Percentiles rank a stretch among this genome's conserved stretches.
phyloP scores from a whole-genome alignment of 2,113 vertebrate genomes.

The Smithornis capensis region DNA sequence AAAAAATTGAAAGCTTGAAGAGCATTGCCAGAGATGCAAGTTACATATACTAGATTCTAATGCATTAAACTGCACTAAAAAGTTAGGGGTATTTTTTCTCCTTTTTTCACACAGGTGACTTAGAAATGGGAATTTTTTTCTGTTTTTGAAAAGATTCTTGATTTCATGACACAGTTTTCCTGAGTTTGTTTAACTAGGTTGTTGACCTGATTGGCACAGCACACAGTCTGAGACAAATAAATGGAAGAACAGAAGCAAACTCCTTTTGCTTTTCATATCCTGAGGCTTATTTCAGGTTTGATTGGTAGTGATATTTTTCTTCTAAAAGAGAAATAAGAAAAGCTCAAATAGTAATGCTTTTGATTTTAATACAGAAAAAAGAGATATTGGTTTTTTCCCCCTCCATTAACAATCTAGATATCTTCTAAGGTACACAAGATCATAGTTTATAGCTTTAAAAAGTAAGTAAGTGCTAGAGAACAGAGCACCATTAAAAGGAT shows the following conservation, averaged over 20 bases:
- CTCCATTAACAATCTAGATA: background rate
- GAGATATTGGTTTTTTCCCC: fast-evolving
- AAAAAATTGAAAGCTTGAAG: conserved; percentile 19
- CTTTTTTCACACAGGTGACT: background rate
- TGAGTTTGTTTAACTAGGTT: background rate
- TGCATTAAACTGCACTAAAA: conserved; percentile 25
- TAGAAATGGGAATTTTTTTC: background rate
- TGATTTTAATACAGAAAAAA: background rate
- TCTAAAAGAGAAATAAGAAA: background rate
- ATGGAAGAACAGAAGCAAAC: background rate
- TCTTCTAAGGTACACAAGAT: background rate
- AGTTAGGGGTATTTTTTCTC: background rate
- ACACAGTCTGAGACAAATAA: background rate
- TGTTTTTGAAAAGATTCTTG: background rate
- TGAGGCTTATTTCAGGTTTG: background rate
- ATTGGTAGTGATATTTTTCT: background rate
- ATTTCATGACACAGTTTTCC: background rate
- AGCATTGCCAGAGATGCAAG: conserved; percentile 16
- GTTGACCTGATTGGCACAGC: background rate
- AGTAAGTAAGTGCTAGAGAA: background rate
- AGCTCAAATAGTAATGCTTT: background rate
- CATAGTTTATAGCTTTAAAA: background rate
- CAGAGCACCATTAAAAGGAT: background rate
- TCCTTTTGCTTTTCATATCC: background rate
- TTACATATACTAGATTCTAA: conserved; percentile 21